phyloP scores from a whole-genome alignment of 2,113 vertebrate species.

The Muscicapa adusta region DNA sequence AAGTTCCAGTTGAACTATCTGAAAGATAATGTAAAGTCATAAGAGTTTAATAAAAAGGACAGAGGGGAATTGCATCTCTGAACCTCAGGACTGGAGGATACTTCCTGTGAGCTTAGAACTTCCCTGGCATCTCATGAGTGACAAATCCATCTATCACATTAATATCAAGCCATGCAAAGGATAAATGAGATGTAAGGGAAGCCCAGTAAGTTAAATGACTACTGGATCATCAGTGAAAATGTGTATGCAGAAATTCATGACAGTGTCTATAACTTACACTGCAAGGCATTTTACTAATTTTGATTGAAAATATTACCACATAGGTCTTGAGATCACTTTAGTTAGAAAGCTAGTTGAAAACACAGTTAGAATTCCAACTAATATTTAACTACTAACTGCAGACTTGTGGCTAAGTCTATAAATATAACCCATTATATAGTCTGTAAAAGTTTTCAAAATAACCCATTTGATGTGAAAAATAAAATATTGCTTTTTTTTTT shows the following conservation, averaged over 20 bases:
- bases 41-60: fast-evolving
- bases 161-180: neutral
- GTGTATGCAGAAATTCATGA: neutral
- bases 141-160: neutral
- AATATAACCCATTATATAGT: neutral
- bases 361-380: neutral
- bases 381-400: neutral
- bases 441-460: neutral
- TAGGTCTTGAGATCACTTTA: neutral
- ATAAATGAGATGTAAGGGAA: neutral
- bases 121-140: neutral
- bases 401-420: neutral
- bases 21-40: neutral
- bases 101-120: neutral
- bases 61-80: neutral
- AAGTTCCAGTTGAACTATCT: neutral
- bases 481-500: neutral
- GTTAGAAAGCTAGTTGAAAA: neutral
- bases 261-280: neutral
- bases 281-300: neutral
- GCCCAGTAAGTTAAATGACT: neutral
- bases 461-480: neutral
- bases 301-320: neutral
- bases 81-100: neutral
- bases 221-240: neutral